Conservation (phyloP, 92 coral and sea anemone species). For the Porites rus region DNA sequence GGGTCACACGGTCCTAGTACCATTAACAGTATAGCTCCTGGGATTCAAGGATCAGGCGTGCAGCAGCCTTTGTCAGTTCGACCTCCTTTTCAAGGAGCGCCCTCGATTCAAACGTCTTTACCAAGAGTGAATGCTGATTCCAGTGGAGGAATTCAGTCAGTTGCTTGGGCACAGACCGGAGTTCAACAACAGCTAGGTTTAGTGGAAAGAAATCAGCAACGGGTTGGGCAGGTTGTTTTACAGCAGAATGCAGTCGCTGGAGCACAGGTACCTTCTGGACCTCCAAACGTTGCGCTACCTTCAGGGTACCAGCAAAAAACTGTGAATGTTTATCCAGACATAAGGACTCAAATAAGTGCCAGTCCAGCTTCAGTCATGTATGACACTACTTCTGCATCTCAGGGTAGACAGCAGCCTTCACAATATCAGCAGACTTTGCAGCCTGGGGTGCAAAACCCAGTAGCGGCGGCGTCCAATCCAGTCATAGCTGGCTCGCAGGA, state of each 20-base stretch:
- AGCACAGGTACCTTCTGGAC: neutral
- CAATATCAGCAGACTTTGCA: constrained; percentile 33
- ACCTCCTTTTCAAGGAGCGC: constrained; percentile 21
- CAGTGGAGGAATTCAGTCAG: constrained; percentile 14
- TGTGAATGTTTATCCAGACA: constrained; percentile 63
- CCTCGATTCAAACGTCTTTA: constrained; percentile 9
- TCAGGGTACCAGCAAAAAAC: constrained; percentile 41
- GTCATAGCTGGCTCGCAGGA: constrained; percentile 26
- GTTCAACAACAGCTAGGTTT: constrained; percentile 18
- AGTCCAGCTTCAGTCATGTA: constrained; percentile 69
- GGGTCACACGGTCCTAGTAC: constrained; percentile 9
- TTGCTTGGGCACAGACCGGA: constrained; percentile 14
- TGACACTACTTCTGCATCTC: constrained; percentile 59
- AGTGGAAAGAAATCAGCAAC: constrained; percentile 11
- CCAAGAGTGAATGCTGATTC: constrained; percentile 6
- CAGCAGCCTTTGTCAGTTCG: neutral
- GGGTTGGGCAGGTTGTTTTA: neutral
- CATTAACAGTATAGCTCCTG: constrained; percentile 11
- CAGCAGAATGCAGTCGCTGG: neutral
- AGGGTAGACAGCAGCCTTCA: constrained; percentile 56
- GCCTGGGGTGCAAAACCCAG: constrained; percentile 35
- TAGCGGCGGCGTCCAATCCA: constrained; percentile 22
- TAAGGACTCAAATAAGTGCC: constrained; percentile 65
- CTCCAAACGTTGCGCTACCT: constrained; percentile 10
- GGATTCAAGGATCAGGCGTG: constrained; percentile 24